phyloP scores from a whole-genome alignment of 2,113 vertebrate species.

The Emydura subglobosa region DNA sequence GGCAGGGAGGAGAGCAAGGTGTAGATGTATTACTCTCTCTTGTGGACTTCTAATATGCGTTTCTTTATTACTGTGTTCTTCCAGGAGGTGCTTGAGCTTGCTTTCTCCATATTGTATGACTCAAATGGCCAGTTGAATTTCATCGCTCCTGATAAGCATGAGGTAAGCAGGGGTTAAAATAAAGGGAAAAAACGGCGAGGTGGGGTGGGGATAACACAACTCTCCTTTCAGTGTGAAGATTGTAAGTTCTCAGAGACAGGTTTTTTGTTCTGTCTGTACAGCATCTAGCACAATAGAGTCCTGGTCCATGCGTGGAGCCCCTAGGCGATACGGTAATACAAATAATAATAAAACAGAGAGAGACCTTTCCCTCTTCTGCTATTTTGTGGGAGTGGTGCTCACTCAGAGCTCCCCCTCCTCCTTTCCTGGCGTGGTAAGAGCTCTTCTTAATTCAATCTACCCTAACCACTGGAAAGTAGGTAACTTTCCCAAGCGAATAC shows the following conservation, averaged over 20 bases:
- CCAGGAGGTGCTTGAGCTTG: slow-evolving; percentile 96
- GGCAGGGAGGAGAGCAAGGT: background rate
- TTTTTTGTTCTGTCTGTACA: background rate
- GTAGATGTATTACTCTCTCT: background rate
- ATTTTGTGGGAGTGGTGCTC: background rate
- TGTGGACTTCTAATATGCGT: background rate
- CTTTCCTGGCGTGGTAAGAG: background rate
- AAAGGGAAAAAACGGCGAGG: background rate
- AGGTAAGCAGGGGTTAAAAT: slow-evolving; percentile 83
- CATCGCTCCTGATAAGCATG: slow-evolving; percentile 98
- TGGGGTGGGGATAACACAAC: background rate
- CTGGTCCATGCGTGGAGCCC: background rate
- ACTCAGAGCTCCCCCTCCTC: background rate
- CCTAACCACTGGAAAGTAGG: too few species aligned
- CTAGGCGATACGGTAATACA: background rate
- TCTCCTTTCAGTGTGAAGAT: background rate
- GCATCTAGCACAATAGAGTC: fast-evolving
- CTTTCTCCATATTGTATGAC: slow-evolving; percentile 98
- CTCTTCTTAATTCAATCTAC: background rate
- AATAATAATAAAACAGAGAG: background rate
- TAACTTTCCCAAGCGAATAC: background rate
- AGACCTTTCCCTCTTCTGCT: background rate
- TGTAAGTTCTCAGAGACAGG: background rate
- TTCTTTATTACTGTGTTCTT: slow-evolving; percentile 49
- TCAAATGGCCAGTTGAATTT: slow-evolving; percentile 98